Percentiles rank a stretch among this genome's conserved stretches.
Conservation (phyloP, 1,140 invertebrate genomes). For the Zaprionus africanus region DNA sequence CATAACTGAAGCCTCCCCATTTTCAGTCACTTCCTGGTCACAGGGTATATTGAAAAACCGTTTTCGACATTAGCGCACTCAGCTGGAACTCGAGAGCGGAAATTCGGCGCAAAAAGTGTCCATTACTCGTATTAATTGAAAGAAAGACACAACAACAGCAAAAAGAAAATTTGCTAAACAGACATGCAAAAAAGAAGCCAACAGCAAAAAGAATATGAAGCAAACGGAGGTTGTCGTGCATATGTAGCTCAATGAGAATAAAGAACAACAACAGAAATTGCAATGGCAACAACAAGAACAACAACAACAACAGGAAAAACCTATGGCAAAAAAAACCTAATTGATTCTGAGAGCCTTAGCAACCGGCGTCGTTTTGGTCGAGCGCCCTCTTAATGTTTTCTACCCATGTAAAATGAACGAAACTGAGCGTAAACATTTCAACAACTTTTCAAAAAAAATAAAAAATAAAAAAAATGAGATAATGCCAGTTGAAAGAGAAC, state of each 20-base stretch:
- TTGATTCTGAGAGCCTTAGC: constrained; percentile 69
- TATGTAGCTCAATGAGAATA: constrained; percentile 37
- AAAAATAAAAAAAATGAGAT: constrained; percentile 8
- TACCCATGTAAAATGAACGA: constrained; percentile 67
- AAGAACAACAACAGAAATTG: constrained; percentile 7
- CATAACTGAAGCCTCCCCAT: not conserved
- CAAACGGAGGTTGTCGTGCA: constrained; percentile 35
- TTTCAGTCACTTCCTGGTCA: not conserved
- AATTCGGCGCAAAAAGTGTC: constrained; percentile 73
- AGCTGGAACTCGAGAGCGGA: constrained; percentile 67
- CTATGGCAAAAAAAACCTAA: constrained; percentile 39
- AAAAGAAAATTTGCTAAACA: constrained; percentile 46
- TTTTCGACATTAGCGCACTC: constrained; percentile 68
- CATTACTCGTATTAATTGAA: constrained; percentile 77
- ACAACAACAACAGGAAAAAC: not conserved
- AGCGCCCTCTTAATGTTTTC: constrained; percentile 59
- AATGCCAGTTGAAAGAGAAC: constrained; percentile 30
- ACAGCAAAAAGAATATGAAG: constrained; percentile 27
- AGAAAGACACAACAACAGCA: constrained; percentile 19
- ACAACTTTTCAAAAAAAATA: constrained; percentile 41
- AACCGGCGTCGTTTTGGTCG: constrained; percentile 63
- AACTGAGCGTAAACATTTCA: constrained; percentile 80
- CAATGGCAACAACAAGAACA: constrained; percentile 12
- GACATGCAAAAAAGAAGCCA: constrained; percentile 18
- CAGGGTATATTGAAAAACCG: constrained; percentile 5